Evolutionary conservation across 2,888 invertebrate genomes (phyloP), one percentile per base, ranked within the genome.

Genomic region (Nyleta sp.): DNA sequence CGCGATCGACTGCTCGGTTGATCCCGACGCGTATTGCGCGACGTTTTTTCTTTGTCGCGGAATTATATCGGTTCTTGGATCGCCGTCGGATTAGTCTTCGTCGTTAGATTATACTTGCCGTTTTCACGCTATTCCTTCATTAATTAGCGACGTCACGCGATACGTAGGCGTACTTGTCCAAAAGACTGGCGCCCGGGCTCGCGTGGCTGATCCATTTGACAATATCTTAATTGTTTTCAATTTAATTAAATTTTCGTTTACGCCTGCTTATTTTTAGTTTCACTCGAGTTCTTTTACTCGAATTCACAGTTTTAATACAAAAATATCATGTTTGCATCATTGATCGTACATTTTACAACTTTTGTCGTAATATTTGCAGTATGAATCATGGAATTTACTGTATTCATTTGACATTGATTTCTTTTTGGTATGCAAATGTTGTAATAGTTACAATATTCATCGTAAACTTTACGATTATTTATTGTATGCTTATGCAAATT

Each of bases 131-230:
- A 83, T 81, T 74, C 80, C 46, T 73, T 78, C 75, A 71, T 74
- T 82, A 83, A 84, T 84, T 78, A 81, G 57, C 33, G 8, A 6
- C 31, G 77, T 80, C 81, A 83, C 80, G 81, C 81, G 48, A 81
- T 48, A 68, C 40, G 24, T 15, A 20, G 55, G 71, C 40, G 57
- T 33, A 70, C 53, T 72, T 44, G 67, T 75, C 68, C 67, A 62
- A 74, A 74, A n/a, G n/a, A n/a, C n/a, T n/a, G n/a, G n/a, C n/a
- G n/a, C n/a, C n/a, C n/a, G 64, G 10, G 8, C 11, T 57, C 18
- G 60, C 31, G 28, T 46, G 22, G 35, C 46, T 62, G 42, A 74
- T 40, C 53, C 35, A 67, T 68, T 68, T 74, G 67, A 68, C 67
- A 68, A 68, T 48, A 46, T 68, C 60, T 68, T 68, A 60, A 74